A percentile compares a stretch with the other conserved stretches of the same genome.
These are phyloP conservation scores for Glaucidium brasilianum DNA, from an alignment of 2,113 vertebrate genomes.

Conservation along the genomic window DNA sequence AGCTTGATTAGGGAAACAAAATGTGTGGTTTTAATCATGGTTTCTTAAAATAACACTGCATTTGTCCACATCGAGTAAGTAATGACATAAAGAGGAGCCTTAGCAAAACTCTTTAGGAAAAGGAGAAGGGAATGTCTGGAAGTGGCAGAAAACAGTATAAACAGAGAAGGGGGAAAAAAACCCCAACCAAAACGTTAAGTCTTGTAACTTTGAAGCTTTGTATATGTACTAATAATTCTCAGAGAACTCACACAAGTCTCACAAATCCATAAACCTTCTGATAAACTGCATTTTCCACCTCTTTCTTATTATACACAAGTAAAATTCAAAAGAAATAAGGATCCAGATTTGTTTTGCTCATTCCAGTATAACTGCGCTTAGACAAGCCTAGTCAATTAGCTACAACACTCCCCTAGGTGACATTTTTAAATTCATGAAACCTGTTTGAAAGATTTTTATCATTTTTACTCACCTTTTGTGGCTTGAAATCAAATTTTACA, in stretches of 20 bases:
- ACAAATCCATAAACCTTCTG: not conserved
- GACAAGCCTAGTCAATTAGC: not conserved
- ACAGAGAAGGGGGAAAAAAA: not conserved
- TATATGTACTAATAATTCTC: not conserved
- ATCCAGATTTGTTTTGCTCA: not conserved
- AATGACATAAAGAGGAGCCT: not conserved
- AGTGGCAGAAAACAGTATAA: not conserved
- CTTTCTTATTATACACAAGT: not conserved
- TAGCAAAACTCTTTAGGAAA: not conserved
- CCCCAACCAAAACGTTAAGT: not conserved
- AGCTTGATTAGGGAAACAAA: not conserved
- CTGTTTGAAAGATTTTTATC: not conserved
- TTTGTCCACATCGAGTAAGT: not conserved
- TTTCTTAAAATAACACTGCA: not conserved
- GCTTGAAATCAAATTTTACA: conserved; percentile 98
- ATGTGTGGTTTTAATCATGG: not conserved
- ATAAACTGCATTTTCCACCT: not conserved
- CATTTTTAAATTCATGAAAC: not conserved
- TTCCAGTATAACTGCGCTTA: not conserved
- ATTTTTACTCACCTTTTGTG: conserved; percentile 87
- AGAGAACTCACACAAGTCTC: not conserved
- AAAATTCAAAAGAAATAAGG: not conserved
- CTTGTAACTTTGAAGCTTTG: not conserved
- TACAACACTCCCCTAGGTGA: not conserved
- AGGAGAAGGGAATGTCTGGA: not conserved